Base-by-base conservation (phyloP, 2,113 vertebrate species). In the Thryonomys swinderianus region DNA sequence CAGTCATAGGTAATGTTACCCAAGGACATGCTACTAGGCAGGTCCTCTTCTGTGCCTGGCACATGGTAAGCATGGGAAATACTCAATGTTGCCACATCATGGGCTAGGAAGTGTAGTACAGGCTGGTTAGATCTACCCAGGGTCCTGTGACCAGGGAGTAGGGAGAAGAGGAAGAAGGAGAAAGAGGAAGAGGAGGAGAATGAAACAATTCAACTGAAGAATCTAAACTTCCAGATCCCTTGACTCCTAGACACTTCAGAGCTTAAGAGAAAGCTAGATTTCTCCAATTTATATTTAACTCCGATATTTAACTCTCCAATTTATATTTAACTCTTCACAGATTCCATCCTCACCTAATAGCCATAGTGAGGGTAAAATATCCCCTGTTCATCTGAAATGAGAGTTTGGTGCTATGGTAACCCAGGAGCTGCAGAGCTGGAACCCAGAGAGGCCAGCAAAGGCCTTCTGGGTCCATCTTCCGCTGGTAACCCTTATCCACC, bases 381-480 rank as follows among this genome's bases (percentile, higher is more conserved):
- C 5, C 4, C 30, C 16, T 45, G 1, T 1, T 37, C n/a, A 30
- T 37, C 48, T n/a, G 27, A 45, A 62, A 40, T 3, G 13, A 61
- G n/a, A 34, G 0, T 9, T 12, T 18, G 14, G 30, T 20, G 42
- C 2, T 6, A 20, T 0, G 8, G 7, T 18, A 13, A 78, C 12
- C 5, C 23, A 20, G 64, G 14, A 69, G 12, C 20, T n/a, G 0
- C 4, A 21, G 8, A 18, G 20, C n/a, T 3, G 11, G 2, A 7
- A 27, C 32, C 21, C 7, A 12, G 10, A 45, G 32, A 32, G 80
- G 6, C 25, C 61, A 7, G 6, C 16, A 14, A 18, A 79, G 6
- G 3, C 13, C 11, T 37, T 0, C 37, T 5, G 30, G 21, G 4
- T 30, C 25, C 18, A 3, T 9, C 11, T 27, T 42, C 32, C 4